A percentile compares a stretch with the other conserved stretches of the same genome.
Conservation (phyloP, 2,113 vertebrate species). For the Zapornia atra region DNA sequence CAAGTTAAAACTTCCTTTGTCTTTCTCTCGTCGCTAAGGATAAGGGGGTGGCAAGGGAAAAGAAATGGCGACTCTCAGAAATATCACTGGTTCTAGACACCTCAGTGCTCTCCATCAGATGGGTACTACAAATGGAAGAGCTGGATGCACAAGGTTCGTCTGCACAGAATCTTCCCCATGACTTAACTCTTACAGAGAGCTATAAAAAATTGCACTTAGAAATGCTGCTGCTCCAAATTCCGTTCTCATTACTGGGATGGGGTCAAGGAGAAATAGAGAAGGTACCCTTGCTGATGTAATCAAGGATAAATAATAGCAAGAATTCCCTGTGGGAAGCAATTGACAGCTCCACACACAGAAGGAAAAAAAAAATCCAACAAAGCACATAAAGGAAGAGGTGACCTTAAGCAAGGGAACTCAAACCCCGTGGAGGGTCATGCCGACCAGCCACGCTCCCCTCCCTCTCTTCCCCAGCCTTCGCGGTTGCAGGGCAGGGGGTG, state of each 20-base stretch:
- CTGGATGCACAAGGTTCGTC: background rate
- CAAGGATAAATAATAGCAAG: slow-evolving; percentile 27
- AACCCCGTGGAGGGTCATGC: background rate
- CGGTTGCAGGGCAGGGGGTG: background rate
- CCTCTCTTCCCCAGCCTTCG: background rate
- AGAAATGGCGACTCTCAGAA: background rate
- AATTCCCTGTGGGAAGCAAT: slow-evolving; percentile 6
- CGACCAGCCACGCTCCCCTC: background rate
- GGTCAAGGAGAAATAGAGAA: slow-evolving; percentile 13
- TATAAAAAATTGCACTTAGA: background rate
- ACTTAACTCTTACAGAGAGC: background rate
- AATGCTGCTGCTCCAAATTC: background rate
- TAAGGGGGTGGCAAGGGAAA: background rate
- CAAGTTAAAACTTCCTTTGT: background rate
- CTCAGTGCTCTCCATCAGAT: background rate
- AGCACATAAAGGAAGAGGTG: background rate
- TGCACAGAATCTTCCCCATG: background rate
- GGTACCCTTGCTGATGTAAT: slow-evolving; percentile 12
- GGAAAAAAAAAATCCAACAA: background rate
- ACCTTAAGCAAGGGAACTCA: background rate
- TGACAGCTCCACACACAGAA: slow-evolving; percentile 1
- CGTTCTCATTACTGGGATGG: background rate
- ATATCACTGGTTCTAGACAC: background rate
- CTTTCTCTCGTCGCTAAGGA: background rate
- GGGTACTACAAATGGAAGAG: background rate